Base-by-base conservation (phyloP, 2,113 vertebrate species). In the Phoxinus phoxinus region DNA sequence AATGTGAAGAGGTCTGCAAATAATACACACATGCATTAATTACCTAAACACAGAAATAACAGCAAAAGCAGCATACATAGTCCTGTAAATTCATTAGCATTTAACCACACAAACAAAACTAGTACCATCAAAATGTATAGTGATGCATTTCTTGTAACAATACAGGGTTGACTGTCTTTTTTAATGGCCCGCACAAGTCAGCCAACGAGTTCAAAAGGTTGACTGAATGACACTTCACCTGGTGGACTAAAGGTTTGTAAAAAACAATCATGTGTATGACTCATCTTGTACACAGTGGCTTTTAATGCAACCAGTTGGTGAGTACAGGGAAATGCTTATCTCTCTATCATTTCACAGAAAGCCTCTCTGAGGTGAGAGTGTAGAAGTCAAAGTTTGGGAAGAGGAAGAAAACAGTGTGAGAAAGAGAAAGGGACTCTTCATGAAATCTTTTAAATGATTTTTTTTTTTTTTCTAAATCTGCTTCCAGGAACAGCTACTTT, bases 1-100 rank as follows among this genome's bases (percentile, higher is more conserved):
- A 21, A 98, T 97, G 87, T 98, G 97, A 59, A 97, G 95, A 58
- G 96, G 92, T 88, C 97, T 97, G 91, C 74, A 86, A 77, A 89
- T 65, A 56, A 75, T 30, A 46, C 30, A 84, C 35, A 63, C 3
- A 78, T n/a, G 59, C 53, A 61, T 61, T 12, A 73, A 44, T 72
- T 7, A 73, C 32, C 11, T 41, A 46, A 37, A 74, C 11, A 46
- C 56, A 37, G 10, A 17, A 51, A 51, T 51, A 51, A 51, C 30
- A 19, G 32, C 51, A 73, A 75, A 46, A 74, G 8, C 32, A 46
- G 27, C 21, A 59, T 77, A 30, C 74, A 79, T 11, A 37, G 8
- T 51, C 25, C 7, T 61, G 32, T 65, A 65, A 30, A 81, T 32
- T 12, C 12, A 63, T 30, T 27, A 69, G 67, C 21, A 41, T 44